phyloP scores from a whole-genome alignment of 2,797 vertebrate species.

The Acanthiza pusilla region DNA sequence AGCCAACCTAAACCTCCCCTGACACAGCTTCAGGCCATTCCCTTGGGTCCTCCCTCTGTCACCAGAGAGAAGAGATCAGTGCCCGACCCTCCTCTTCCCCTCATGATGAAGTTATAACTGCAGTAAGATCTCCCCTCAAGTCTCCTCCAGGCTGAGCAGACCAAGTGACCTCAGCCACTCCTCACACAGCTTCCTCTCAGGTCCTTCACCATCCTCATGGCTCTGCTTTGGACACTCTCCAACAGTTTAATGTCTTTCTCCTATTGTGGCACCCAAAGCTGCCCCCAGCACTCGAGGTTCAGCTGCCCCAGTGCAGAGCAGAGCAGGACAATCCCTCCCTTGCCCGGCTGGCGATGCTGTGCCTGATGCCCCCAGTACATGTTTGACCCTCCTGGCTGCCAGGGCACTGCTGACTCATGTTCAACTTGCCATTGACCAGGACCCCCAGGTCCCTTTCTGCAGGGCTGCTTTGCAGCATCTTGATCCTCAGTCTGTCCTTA shows the following conservation, averaged over 20 bases:
- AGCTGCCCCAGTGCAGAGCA: neutral
- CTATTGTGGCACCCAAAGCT: fast-evolving
- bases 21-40: neutral
- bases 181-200: neutral
- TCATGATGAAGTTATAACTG: fast-evolving
- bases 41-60: fast-evolving
- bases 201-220: neutral
- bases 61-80: neutral
- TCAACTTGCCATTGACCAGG: fast-evolving
- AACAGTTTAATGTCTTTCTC: neutral
- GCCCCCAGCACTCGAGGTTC: fast-evolving
- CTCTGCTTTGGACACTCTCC: neutral
- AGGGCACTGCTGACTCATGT: neutral
- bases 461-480: neutral
- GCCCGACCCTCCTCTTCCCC: neutral
- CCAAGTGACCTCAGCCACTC: neutral
- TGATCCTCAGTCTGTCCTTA: fast-evolving
- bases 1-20: too few species aligned
- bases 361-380: neutral
- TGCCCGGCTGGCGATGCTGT: fast-evolving
- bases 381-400: neutral
- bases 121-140: fast-evolving
- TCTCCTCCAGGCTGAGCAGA: neutral
- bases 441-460: fast-evolving
- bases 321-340: neutral